Percentiles rank a stretch among this genome's conserved stretches.
Evolutionary conservation across 2,797 vertebrate genomes (phyloP).

Genomic region (Gouania willdenowi): DNA sequence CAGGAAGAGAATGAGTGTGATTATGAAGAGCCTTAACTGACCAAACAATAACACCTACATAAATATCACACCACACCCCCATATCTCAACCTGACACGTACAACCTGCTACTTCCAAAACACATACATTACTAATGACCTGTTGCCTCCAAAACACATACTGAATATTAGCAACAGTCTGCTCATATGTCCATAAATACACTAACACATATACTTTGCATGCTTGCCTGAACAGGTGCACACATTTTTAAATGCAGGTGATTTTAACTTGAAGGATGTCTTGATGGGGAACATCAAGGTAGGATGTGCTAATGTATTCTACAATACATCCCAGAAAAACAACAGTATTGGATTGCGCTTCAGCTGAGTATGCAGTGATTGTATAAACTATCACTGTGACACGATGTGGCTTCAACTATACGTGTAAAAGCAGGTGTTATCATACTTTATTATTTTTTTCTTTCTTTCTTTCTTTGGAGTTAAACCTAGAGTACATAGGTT

Average conservation of each 20-base stretch:
- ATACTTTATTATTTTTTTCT: too few relatives aligned
- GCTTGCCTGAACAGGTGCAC: constrained; percentile 4
- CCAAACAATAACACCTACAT: constrained; percentile 68
- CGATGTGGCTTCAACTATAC: constrained; percentile 32
- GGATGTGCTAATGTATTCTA: constrained; percentile 16
- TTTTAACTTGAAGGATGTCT: neutral
- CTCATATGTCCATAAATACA: constrained; percentile 15
- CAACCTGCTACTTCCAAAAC: constrained; percentile 59
- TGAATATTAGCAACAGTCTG: neutral
- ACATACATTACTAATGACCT: constrained; percentile 26
- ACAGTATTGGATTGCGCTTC: constrained; percentile 28
- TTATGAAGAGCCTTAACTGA: constrained; percentile 58
- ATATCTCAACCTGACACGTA: constrained; percentile 64
- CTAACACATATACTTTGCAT: constrained; percentile 3
- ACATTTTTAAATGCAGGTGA: constrained; percentile 16
- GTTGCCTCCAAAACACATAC: constrained; percentile 1
- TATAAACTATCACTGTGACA: constrained; percentile 19
- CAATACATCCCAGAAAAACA: constrained; percentile 2
- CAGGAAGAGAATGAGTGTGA: constrained; percentile 48
- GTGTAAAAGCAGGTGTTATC: too few relatives aligned
- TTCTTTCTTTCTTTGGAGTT: too few relatives aligned
- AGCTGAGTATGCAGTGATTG: constrained; percentile 9
- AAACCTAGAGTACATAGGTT: too few relatives aligned
- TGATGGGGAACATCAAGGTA: constrained; percentile 10
- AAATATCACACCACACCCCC: constrained; percentile 56